Conservation (phyloP, 2,888 invertebrate genomes). For the Deilephila porcellus region DNA sequence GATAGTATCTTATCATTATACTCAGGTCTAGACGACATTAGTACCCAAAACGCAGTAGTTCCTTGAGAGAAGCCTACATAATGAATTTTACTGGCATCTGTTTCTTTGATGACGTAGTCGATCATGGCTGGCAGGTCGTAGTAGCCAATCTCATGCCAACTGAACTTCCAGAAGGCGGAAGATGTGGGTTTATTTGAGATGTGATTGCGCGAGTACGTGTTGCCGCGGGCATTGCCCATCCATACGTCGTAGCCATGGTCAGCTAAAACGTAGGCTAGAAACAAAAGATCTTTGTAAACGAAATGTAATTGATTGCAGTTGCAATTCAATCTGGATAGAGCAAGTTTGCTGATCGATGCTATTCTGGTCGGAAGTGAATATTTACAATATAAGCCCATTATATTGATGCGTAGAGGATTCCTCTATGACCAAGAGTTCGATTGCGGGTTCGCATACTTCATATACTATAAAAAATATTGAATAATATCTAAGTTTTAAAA, state of each 20-base stretch:
- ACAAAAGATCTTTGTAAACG: slow-evolving; percentile 20
- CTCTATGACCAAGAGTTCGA: no score
- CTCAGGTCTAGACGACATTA: slow-evolving; percentile 83
- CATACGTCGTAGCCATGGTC: slow-evolving; percentile 91
- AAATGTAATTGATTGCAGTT: background rate
- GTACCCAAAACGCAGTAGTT: slow-evolving; percentile 86
- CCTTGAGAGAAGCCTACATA: slow-evolving; percentile 91
- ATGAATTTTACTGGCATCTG: slow-evolving; percentile 83
- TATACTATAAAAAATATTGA: no score
- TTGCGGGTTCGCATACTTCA: no score
- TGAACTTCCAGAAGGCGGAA: slow-evolving; percentile 79
- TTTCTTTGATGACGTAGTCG: slow-evolving; percentile 85
- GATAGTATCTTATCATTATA: slow-evolving; percentile 85
- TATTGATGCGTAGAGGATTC: no score
- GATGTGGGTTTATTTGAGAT: slow-evolving; percentile 64
- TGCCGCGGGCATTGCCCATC: slow-evolving; percentile 94
- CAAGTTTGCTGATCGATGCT: no score
- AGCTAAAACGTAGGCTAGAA: slow-evolving; percentile 87
- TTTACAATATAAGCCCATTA: no score
- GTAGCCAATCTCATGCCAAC: slow-evolving; percentile 91
- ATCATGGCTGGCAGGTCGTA: slow-evolving; percentile 91
- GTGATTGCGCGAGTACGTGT: slow-evolving; percentile 89
- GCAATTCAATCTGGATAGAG: no score
- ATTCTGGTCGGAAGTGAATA: no score
- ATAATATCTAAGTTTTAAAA: no score